Conservation (phyloP, 1,140 invertebrate genomes). For the Achatina immaculata region DNA sequence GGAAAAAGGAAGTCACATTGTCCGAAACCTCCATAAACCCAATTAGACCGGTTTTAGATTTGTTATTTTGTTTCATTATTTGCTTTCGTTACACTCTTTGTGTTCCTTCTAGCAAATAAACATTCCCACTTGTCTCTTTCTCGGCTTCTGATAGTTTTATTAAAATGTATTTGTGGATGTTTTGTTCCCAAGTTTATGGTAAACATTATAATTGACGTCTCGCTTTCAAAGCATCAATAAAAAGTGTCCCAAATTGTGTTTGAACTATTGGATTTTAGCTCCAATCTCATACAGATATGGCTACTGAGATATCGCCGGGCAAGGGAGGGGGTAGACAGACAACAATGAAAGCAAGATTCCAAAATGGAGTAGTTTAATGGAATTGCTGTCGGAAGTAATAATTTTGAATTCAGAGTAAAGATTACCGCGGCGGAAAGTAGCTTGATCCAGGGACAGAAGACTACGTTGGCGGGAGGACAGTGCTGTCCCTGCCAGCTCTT, state of each 20-base stretch:
- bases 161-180: not conserved
- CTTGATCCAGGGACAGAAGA: too few species aligned
- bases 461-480: too few species aligned
- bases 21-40: constrained; percentile 24
- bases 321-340: too few species aligned
- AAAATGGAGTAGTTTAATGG: not conserved
- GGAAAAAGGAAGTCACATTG: constrained; percentile 21
- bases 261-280: not conserved
- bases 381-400: not conserved
- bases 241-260: not conserved
- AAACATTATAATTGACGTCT: constrained; percentile 3
- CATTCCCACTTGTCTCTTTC: not conserved
- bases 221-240: constrained; percentile 10
- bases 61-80: constrained; percentile 21
- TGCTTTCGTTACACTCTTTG: constrained; percentile 1
- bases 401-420: not conserved
- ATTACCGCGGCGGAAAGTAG: too few species aligned
- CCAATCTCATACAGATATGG: not conserved
- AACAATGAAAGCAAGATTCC: not conserved
- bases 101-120: not conserved
- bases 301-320: not conserved
- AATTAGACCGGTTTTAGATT: constrained; percentile 24
- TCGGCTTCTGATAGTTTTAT: not conserved
- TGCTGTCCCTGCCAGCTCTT: too few species aligned
- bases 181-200: constrained; percentile 8